These are phyloP conservation scores for Rhadina sibilatrix DNA, from an alignment of 2,113 vertebrate genomes.

Conservation along the genomic window DNA sequence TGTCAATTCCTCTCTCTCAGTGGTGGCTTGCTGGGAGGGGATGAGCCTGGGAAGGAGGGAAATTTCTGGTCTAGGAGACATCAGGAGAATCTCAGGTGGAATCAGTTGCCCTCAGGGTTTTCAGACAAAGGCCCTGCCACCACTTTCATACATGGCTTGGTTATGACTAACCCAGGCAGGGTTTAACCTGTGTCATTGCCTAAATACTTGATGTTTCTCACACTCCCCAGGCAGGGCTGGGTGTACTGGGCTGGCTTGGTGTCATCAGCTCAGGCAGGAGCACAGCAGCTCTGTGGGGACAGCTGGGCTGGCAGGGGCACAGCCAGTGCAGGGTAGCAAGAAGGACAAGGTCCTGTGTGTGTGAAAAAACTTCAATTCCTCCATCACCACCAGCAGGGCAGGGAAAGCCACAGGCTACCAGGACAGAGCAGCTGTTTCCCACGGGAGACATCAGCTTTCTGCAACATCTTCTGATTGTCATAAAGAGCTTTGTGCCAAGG, in stretches of 20 bases:
- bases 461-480: not conserved
- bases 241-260: accelerated
- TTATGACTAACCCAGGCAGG: not conserved
- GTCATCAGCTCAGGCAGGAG: not conserved
- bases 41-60: not conserved
- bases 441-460: not conserved
- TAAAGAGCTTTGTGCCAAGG: not conserved
- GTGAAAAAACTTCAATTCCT: not conserved
- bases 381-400: not conserved
- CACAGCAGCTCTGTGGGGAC: not conserved
- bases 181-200: not conserved
- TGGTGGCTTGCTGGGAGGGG: not conserved
- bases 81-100: not conserved
- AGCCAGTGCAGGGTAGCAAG: not conserved
- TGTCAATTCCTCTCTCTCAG: not conserved
- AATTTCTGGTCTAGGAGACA: not conserved
- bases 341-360: not conserved
- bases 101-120: not conserved
- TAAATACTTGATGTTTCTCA: not conserved
- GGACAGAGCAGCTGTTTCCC: not conserved
- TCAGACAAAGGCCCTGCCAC: not conserved
- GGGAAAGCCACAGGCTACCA: not conserved
- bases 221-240: not conserved
- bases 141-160: not conserved
- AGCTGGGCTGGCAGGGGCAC: not conserved